phyloP scores from a whole-genome alignment of 2,113 vertebrate species.

The Harpagus bidentatus region DNA sequence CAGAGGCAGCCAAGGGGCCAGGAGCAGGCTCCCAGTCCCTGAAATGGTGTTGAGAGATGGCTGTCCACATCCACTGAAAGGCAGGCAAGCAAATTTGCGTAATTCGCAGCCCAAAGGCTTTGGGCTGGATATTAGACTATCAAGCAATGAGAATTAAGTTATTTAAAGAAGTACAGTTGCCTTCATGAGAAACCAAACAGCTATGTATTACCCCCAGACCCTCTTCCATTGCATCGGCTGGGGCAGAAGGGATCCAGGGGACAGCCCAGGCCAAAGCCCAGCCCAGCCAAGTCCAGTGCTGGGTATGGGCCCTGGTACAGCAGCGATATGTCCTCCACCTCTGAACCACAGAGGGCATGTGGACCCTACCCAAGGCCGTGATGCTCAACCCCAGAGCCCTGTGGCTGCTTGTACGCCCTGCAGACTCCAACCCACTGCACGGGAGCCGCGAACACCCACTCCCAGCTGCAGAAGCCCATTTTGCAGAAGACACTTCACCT shows the following conservation, averaged over 20 bases:
- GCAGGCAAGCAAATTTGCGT: neutral
- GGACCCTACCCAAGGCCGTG: neutral
- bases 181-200: neutral
- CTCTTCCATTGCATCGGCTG: neutral
- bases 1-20: neutral
- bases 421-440: neutral
- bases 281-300: neutral
- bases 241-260: neutral
- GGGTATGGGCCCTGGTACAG: too few relatives aligned
- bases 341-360: too few relatives aligned
- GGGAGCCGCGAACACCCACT: neutral
- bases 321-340: neutral
- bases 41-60: neutral
- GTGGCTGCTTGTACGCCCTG: rapidly evolving
- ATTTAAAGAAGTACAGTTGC: neutral
- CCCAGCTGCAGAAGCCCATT: neutral
- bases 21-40: neutral
- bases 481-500: neutral
- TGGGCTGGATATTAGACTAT: neutral
- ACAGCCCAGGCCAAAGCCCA: neutral
- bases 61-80: neutral
- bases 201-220: too few relatives aligned
- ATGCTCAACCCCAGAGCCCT: neutral
- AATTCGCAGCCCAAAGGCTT: neutral
- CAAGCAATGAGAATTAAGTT: neutral